Percentiles rank a stretch among this genome's conserved stretches.
phyloP scores from a whole-genome alignment of 2,113 vertebrate species.

The Pholis gunnellus region DNA sequence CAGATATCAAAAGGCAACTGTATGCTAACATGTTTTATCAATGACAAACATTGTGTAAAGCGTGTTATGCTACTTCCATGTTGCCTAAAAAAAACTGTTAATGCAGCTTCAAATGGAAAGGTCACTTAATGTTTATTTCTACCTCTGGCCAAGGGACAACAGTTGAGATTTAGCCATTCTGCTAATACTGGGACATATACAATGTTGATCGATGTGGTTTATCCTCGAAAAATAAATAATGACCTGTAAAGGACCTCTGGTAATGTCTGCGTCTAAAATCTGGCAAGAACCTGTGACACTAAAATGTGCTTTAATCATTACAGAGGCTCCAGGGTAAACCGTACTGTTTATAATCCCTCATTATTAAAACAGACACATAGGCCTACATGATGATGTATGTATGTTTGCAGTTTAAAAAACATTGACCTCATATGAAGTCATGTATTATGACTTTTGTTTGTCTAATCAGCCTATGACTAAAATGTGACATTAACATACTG shows the following conservation, averaged over 20 bases:
- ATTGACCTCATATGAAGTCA: conserved; percentile 19
- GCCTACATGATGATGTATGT: not conserved
- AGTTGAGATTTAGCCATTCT: not conserved
- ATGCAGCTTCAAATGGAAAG: not conserved
- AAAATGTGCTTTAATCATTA: not conserved
- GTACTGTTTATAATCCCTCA: not conserved
- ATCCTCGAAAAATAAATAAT: not conserved
- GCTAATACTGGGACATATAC: not conserved
- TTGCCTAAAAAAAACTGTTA: not conserved
- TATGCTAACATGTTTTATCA: not conserved
- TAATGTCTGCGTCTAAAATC: not conserved
- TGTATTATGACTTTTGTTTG: not conserved
- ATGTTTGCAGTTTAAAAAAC: conserved; percentile 1
- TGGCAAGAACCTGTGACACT: too few relatives aligned
- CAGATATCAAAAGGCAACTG: not conserved
- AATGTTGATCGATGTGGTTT: not conserved
- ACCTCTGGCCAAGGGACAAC: not conserved
- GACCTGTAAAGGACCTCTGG: not conserved
- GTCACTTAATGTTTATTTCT: not conserved
- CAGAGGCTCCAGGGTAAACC: conserved; percentile 5
- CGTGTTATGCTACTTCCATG: not conserved
- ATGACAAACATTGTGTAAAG: not conserved
- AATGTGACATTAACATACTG: not conserved
- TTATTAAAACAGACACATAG: conserved; percentile 6
- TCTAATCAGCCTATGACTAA: not conserved